phyloP scores from a whole-genome alignment of 2,113 vertebrate species.

The Myotis davidii region DNA sequence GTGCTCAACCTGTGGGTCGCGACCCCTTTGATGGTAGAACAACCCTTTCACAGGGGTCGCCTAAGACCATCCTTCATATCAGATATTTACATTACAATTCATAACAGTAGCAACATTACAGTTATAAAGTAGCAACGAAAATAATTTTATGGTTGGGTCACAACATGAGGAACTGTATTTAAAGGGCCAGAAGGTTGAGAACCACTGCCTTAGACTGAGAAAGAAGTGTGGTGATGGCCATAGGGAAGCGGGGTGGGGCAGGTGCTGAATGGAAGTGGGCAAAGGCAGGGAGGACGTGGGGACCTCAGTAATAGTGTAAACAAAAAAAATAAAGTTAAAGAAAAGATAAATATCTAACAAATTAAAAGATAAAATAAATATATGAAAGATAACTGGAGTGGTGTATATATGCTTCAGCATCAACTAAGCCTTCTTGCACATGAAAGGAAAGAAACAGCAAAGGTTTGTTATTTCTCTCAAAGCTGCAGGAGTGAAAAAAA shows the following conservation, averaged over 20 bases:
- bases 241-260: not conserved
- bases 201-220: not conserved
- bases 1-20: too few species aligned
- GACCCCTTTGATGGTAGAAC: too few species aligned
- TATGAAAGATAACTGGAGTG: not conserved
- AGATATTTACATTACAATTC: too few species aligned
- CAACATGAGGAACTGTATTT: too few species aligned
- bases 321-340: not conserved
- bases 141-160: too few species aligned
- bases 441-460: slow-evolving; percentile 26
- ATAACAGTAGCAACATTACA: too few species aligned
- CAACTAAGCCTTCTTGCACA: not conserved
- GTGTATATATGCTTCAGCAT: not conserved
- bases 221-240: not conserved
- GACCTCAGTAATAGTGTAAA: not conserved
- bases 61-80: too few species aligned
- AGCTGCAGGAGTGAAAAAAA: not conserved
- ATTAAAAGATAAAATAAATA: not conserved
- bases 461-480: slow-evolving; percentile 13
- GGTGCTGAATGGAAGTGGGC: not conserved
- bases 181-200: too few species aligned
- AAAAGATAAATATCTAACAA: not conserved
- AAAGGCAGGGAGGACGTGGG: not conserved
- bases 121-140: too few species aligned
- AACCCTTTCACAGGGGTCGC: too few species aligned